Evolutionary conservation across 2,113 vertebrate genomes (phyloP).

Genomic region (Alectura lathami): DNA sequence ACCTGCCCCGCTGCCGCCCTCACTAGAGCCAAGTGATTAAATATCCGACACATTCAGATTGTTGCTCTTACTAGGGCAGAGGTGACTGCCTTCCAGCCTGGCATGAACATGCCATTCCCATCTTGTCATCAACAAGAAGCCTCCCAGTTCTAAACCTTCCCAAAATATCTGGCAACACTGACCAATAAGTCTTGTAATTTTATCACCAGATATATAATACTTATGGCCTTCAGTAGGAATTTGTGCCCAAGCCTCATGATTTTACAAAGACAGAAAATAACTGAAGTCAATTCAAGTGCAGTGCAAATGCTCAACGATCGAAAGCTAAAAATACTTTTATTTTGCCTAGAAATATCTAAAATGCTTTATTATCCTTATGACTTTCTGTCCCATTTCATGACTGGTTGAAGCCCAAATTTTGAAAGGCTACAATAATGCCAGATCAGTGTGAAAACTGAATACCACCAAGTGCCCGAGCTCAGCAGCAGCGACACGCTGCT

Average conservation of each 20-base stretch:
- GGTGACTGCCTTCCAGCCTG: background rate
- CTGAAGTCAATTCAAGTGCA: accelerated
- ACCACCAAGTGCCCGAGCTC: background rate
- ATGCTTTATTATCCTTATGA: background rate
- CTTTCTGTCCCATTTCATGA: background rate
- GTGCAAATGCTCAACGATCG: background rate
- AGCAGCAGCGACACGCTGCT: background rate
- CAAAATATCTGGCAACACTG: background rate
- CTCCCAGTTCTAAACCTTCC: background rate
- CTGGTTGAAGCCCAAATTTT: background rate
- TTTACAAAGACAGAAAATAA: background rate
- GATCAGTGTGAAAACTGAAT: background rate
- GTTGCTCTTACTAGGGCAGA: background rate
- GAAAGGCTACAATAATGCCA: background rate
- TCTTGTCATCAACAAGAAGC: background rate
- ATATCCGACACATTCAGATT: background rate
- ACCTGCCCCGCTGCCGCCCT: background rate
- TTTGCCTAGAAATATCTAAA: background rate
- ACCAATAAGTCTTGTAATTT: background rate
- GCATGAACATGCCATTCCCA: background rate
- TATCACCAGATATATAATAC: background rate
- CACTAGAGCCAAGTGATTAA: background rate
- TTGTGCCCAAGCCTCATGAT: background rate
- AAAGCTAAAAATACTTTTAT: background rate
- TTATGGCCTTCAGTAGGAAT: background rate